A percentile compares a stretch with the other conserved stretches of the same genome.
These are phyloP conservation scores for Oxyura jamaicensis DNA, from an alignment of 2,113 vertebrate species.

Conservation along the genomic window DNA sequence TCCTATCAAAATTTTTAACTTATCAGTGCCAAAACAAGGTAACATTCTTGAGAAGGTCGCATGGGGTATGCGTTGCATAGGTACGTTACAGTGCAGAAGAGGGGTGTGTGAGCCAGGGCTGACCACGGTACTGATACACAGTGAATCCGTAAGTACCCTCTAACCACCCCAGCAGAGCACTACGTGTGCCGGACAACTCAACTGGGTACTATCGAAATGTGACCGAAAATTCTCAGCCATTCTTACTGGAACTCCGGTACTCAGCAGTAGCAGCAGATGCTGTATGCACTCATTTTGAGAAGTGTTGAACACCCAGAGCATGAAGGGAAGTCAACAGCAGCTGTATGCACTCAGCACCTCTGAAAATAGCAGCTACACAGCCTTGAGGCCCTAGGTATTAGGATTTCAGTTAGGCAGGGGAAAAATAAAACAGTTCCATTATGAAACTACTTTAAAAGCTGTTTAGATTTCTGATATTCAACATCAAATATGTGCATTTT, in stretches of 20 bases:
- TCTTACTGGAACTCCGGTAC: background rate
- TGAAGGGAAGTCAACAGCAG: constrained; percentile 9
- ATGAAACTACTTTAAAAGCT: background rate
- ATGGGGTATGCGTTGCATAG: fast-evolving
- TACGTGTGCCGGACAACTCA: background rate
- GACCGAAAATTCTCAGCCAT: background rate
- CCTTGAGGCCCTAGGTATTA: background rate
- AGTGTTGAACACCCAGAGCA: background rate
- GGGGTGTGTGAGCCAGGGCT: background rate
- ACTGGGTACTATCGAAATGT: background rate
- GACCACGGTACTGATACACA: background rate
- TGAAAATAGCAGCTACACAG: constrained; percentile 9
- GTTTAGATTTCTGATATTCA: background rate
- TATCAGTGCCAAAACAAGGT: background rate
- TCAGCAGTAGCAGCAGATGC: background rate
- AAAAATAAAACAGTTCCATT: background rate
- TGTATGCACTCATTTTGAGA: background rate
- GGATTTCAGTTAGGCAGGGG: background rate
- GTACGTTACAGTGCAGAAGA: background rate
- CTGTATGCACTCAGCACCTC: background rate
- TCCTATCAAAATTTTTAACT: background rate
- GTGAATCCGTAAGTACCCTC: background rate
- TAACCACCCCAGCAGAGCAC: background rate
- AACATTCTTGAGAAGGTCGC: background rate
- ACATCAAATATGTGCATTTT: background rate